Conservation (phyloP, 2,113 vertebrate genomes). For the Odocoileus virginianus region DNA sequence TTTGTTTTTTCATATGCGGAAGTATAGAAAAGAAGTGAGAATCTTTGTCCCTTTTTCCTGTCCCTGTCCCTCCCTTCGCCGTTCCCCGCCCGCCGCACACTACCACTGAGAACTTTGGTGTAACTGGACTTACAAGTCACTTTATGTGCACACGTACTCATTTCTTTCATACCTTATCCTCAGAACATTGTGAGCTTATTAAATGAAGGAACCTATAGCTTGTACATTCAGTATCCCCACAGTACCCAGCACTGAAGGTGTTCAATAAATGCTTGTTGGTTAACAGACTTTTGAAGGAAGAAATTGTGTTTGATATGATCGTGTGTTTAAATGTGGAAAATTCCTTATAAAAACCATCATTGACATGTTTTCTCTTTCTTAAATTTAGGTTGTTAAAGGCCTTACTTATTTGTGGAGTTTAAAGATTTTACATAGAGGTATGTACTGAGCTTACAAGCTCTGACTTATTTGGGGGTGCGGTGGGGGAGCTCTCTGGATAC, state of each 20-base stretch:
- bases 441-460: constrained; percentile 64
- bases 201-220: background rate
- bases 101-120: background rate
- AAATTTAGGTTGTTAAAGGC: constrained; percentile 93
- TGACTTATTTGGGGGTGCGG: background rate
- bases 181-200: background rate
- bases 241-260: background rate
- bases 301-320: background rate
- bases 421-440: constrained; percentile 98
- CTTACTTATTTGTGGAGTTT: constrained; percentile 98
- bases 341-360: constrained; percentile 29
- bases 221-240: background rate
- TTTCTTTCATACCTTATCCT: background rate
- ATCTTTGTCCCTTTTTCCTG: background rate
- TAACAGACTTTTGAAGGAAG: constrained; percentile 6
- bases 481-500: background rate
- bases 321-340: constrained; percentile 24
- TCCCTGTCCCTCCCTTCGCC: background rate
- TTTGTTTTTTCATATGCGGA: background rate
- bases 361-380: constrained; percentile 38
- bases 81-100: fast-evolving
- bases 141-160: background rate
- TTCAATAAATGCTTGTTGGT: background rate
- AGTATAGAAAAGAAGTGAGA: background rate
- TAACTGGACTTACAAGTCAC: background rate